Percentiles rank a stretch among this genome's conserved stretches.
phyloP scores from a whole-genome alignment of 2,797 vertebrate genomes.

The Anguilla pacifica region DNA sequence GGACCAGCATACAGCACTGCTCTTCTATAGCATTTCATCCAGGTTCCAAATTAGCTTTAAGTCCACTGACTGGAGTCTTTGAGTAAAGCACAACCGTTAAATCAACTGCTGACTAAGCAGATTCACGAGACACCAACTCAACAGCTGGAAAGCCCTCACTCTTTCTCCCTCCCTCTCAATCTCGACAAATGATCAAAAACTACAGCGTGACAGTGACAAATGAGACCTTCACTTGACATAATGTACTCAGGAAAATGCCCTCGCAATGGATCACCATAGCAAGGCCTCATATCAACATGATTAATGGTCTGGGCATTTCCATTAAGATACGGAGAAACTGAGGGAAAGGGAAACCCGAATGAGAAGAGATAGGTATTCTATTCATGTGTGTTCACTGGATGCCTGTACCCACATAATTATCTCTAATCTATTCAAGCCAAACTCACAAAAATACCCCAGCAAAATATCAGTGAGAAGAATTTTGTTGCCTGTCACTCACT shows the following conservation, averaged over 20 bases:
- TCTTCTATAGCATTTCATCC: background rate
- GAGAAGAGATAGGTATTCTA: background rate
- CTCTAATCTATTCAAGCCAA: background rate
- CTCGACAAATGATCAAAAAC: conserved; percentile 25
- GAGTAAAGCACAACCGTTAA: background rate
- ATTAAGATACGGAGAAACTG: background rate
- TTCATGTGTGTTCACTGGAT: background rate
- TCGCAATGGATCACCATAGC: background rate
- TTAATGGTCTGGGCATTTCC: background rate
- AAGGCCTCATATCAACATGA: background rate
- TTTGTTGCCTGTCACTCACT: background rate
- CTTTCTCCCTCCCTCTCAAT: conserved; percentile 13
- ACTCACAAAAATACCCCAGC: background rate
- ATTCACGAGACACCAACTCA: background rate
- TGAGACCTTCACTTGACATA: background rate
- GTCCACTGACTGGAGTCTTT: conserved; percentile 26
- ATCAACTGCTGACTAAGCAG: background rate
- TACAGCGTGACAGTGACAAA: background rate
- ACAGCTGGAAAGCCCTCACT: background rate
- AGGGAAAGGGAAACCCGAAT: background rate
- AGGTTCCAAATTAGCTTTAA: conserved; percentile 25
- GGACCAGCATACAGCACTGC: conserved; percentile 29
- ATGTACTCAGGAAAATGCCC: background rate
- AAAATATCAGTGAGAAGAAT: background rate
- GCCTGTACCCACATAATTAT: background rate